Evolutionary conservation across 2,113 vertebrate species (phyloP), one percentile per base, ranked within the genome.

Genomic region (Platycercus adscitus): DNA sequence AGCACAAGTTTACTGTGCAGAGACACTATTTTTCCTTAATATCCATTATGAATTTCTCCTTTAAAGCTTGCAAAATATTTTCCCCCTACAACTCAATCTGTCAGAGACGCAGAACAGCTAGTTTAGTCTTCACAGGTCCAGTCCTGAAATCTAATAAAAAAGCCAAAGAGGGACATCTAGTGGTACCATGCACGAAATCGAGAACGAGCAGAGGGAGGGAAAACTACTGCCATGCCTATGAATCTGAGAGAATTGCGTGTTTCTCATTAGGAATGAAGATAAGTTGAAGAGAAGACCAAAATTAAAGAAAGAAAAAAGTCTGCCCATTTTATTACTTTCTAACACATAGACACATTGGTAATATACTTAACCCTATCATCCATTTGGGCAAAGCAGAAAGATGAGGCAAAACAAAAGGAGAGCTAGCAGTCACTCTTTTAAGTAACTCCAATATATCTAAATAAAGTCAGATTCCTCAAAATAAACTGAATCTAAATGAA

Each of bases 161-260:
- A 98, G 98, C 97, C 97, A 87, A 97, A 98, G 91, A 97, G 97
- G 97, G 98, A 98, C 98, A 98, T 97, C 98, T 98, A 98, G 98
- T 97, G 98, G 98, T 71, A 89, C n/a, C 79, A 39, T 1, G 23
- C 50, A 94, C 52, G 47, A 93, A 92, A 96, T 47, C 78, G 68
- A 86, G 39, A 66, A 25, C 2, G 11, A 73, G 37, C 17, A 47
- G 43, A 49, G 10, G 53, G 28, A 69, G 20, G 15, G 50, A 89
- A 81, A 86, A 29, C 65, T 47, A 12, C 20, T 84, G 37, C 60
- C 60, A 23, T 39, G 28, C 11, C 86, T 49, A 18, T 0, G 33
- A 39, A 60, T 69, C 13, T 6, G 29, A 73, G 39, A 46, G 29
- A 58, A 86, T 28, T 4, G 1, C 25, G 81, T 15, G 0, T n/a